phyloP scores from a whole-genome alignment of 1,140 invertebrate species.

The Papilio dardanus region DNA sequence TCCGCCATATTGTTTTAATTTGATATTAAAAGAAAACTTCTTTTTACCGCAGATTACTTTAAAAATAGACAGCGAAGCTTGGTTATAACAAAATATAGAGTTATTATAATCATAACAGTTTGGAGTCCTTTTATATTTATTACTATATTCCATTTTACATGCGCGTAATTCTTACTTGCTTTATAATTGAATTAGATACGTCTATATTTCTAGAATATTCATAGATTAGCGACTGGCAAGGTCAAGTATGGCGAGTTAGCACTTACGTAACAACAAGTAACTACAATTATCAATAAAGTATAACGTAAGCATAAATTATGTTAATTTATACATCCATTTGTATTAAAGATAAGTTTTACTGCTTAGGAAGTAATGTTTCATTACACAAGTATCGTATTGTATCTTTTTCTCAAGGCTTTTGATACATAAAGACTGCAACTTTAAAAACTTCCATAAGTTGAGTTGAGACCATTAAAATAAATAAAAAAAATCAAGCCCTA shows the following conservation, averaged over 20 bases:
- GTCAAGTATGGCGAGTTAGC: slow-evolving; percentile 41
- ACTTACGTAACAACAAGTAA: slow-evolving; percentile 36
- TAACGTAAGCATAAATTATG: neutral
- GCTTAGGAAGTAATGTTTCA: neutral
- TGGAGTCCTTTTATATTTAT: too few relatives aligned
- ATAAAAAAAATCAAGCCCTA: neutral
- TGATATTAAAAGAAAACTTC: too few relatives aligned
- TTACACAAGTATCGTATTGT: neutral
- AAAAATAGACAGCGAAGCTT: too few relatives aligned
- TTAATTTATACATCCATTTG: neutral
- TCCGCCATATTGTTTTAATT: too few relatives aligned
- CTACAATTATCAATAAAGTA: slow-evolving; percentile 10
- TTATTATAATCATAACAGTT: too few relatives aligned
- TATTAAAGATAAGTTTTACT: neutral
- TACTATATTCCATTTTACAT: too few relatives aligned
- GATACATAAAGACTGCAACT: too few relatives aligned
- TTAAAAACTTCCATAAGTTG: too few relatives aligned
- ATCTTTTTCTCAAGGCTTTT: too few relatives aligned
- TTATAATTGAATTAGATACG: slow-evolving; percentile 46
- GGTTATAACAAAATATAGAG: too few relatives aligned
- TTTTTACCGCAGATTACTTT: too few relatives aligned
- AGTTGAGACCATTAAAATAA: neutral
- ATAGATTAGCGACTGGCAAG: slow-evolving; percentile 62
- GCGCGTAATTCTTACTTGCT: neutral
- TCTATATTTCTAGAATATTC: slow-evolving; percentile 53